Conservation (phyloP, 2,888 invertebrate genomes). For the Hyppa rectilinea region DNA sequence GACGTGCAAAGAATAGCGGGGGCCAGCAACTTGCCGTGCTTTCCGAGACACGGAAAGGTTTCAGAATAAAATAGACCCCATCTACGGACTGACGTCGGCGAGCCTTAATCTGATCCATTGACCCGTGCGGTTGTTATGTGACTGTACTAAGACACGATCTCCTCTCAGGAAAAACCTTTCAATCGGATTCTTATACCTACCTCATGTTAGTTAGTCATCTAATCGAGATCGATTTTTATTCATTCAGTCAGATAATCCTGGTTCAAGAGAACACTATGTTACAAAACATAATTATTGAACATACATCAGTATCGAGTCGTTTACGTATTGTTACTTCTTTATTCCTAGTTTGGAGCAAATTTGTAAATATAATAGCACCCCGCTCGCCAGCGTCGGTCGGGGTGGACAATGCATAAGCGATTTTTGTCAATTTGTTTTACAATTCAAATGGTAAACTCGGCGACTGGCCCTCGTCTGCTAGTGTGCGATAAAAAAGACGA, state of each 20-base stretch:
- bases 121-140: background rate
- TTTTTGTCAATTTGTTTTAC: conserved; percentile 82
- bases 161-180: no score
- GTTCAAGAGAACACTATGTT: conserved; percentile 19
- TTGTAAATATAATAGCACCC: conserved; percentile 81
- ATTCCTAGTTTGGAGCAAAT: conserved; percentile 69
- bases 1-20: no score
- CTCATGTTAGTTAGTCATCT: no score
- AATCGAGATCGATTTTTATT: background rate
- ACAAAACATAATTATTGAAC: conserved; percentile 45
- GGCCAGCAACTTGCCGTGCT: no score
- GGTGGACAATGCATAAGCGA: conserved; percentile 80
- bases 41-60: no score
- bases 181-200: background rate
- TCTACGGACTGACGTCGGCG: background rate
- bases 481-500: conserved; percentile 65
- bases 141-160: background rate
- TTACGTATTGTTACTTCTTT: conserved; percentile 67
- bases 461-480: conserved; percentile 66
- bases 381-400: conserved; percentile 35
- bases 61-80: background rate
- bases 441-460: conserved; percentile 77
- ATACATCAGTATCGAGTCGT: conserved; percentile 55
- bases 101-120: background rate
- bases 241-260: background rate